These are phyloP conservation scores for Epizoanthus rinbou DNA, from an alignment of 92 coral and sea anemone species.

Conservation along the genomic window DNA sequence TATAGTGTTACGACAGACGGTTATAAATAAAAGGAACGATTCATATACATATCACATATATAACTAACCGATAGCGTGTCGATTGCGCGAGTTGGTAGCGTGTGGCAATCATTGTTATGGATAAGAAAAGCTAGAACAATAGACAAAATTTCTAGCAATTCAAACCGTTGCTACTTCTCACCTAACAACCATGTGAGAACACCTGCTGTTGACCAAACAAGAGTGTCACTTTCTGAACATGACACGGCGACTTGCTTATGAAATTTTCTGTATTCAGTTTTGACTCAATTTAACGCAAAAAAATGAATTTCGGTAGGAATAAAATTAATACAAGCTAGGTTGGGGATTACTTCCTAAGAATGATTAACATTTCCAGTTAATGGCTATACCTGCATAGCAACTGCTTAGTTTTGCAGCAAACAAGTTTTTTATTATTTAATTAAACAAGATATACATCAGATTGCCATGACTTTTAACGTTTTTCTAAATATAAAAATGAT, in stretches of 20 bases:
- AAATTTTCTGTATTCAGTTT: background rate
- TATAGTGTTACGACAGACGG: background rate
- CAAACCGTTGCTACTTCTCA: slow-evolving; percentile 9
- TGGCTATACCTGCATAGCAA: background rate
- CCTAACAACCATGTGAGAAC: background rate
- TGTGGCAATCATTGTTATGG: background rate
- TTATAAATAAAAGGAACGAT: background rate
- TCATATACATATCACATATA: background rate
- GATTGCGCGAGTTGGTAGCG: background rate
- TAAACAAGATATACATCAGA: background rate
- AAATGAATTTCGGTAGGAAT: no score
- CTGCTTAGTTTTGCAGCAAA: background rate
- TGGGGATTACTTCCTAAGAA: no score
- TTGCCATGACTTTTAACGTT: background rate
- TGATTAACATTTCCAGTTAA: no score
- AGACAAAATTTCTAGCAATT: background rate
- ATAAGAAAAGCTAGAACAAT: background rate
- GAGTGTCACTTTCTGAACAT: background rate
- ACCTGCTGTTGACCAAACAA: background rate
- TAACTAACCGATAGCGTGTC: background rate
- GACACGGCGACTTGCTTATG: background rate
- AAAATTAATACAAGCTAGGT: no score
- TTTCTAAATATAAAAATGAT: no score
- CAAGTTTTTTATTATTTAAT: background rate
- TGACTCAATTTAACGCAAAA: background rate